A percentile compares a stretch with the other conserved stretches of the same genome.
phyloP scores from a whole-genome alignment of 2,888 invertebrate species.

The Lepas anatifera region DNA sequence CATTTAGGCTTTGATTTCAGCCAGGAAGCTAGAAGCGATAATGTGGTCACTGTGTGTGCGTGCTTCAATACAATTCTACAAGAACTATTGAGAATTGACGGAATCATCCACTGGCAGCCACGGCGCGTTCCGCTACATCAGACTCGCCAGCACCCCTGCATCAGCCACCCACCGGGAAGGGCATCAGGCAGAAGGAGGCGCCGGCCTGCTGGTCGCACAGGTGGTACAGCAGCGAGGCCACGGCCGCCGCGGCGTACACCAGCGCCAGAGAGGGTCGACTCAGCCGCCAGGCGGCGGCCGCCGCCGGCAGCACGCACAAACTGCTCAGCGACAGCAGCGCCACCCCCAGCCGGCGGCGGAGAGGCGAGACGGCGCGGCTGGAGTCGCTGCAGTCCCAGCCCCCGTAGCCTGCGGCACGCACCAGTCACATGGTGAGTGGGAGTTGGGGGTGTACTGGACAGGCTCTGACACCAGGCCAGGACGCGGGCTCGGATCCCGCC shows the following conservation, averaged over 20 bases:
- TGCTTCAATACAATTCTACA: too few species aligned
- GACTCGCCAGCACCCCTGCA: background rate
- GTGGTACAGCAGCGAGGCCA: conserved; percentile 31
- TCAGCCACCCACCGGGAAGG: background rate
- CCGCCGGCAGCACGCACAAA: conserved; percentile 35
- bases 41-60: too few species aligned
- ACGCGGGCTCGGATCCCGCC: too few species aligned
- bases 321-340: conserved; percentile 36
- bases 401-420: conserved; percentile 30
- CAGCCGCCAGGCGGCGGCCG: conserved; percentile 31
- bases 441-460: too few species aligned
- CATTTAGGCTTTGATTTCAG: too few species aligned
- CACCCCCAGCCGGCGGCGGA: conserved; percentile 29
- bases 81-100: too few species aligned
- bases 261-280: conserved; percentile 33
- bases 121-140: too few species aligned
- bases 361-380: conserved; percentile 28
- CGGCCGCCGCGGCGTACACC: conserved; percentile 35
- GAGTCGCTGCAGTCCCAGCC: conserved; percentile 36
- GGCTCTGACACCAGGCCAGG: too few species aligned
- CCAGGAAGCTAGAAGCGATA: too few species aligned
- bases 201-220: conserved; percentile 27
- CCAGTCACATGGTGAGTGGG: too few species aligned
- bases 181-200: background rate
- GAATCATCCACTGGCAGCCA: background rate